phyloP scores from a whole-genome alignment of 1,140 invertebrate species.

The Meloidogyne hapla region DNA sequence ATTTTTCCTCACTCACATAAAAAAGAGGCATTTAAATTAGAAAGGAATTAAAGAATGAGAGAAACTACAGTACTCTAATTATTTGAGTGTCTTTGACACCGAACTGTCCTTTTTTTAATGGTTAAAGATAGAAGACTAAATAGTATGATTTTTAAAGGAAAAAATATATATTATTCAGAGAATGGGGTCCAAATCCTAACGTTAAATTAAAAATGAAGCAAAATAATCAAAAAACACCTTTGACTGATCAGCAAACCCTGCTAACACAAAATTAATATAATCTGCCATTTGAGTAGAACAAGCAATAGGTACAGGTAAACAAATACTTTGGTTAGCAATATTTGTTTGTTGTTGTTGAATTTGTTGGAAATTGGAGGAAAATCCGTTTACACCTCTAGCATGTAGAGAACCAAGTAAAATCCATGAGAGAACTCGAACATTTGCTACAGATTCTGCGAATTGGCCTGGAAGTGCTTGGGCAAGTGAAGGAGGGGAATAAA shows the following conservation, averaged over 20 bases:
- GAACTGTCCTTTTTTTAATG: no score
- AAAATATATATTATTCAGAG: no score
- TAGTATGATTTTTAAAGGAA: no score
- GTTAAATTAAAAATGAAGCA: no score
- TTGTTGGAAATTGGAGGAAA: neutral
- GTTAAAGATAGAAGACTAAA: no score
- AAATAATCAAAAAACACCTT: conserved; percentile 68
- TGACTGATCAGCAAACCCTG: conserved; percentile 91
- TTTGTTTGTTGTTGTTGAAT: neutral
- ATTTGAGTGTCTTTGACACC: no score
- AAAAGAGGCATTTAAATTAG: no score
- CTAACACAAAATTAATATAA: conserved; percentile 86
- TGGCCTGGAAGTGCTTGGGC: conserved; percentile 77
- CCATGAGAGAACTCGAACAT: conserved; percentile 92
- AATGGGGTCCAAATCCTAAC: no score
- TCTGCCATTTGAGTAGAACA: conserved; percentile 87
- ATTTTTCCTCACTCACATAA: no score
- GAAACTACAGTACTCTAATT: no score
- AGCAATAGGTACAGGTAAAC: conserved; percentile 88
- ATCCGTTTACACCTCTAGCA: conserved; percentile 71
- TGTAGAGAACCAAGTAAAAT: conserved; percentile 86
- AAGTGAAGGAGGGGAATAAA: conserved; percentile 58
- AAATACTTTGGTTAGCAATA: conserved; percentile 64
- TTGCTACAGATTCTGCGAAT: conserved; percentile 89
- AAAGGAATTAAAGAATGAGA: no score